phyloP scores from a whole-genome alignment of 2,797 vertebrate species.

The Halcyon smyrnensis region DNA sequence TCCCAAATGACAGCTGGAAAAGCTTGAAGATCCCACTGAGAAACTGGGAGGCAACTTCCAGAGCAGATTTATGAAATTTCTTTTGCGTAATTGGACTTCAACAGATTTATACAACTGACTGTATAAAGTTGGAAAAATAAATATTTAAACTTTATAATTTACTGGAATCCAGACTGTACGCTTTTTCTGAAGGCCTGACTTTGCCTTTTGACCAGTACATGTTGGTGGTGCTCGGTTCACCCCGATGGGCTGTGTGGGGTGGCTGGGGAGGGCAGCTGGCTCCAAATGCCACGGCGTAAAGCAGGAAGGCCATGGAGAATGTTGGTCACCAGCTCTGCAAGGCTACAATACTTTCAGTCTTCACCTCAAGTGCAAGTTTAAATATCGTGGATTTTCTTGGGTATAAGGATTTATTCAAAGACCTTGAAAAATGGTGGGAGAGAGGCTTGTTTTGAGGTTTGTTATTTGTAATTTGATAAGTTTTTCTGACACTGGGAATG shows the following conservation, averaged over 20 bases:
- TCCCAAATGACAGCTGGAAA: not conserved
- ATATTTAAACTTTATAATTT: not conserved
- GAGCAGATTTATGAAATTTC: not conserved
- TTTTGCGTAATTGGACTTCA: not conserved
- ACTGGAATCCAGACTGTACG: fast-evolving
- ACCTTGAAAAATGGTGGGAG: not conserved
- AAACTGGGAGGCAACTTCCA: not conserved
- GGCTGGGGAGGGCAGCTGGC: not conserved
- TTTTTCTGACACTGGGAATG: not conserved
- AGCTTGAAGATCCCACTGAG: not conserved
- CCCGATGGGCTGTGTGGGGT: not conserved
- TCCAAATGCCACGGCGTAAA: fast-evolving
- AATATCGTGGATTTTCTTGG: not conserved
- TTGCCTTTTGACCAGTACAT: fast-evolving
- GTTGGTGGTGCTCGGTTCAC: not conserved
- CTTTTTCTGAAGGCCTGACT: not conserved
- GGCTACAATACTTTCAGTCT: not conserved
- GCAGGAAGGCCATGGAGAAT: fast-evolving
- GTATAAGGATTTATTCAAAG: not conserved
- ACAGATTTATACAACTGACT: not conserved
- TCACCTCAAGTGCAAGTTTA: not conserved
- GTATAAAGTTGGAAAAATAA: not conserved
- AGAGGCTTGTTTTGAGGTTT: not conserved
- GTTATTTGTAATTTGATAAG: not conserved
- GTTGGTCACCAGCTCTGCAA: fast-evolving